Conservation (phyloP, 2,797 vertebrate genomes). For the Leucoraja ocellata region DNA sequence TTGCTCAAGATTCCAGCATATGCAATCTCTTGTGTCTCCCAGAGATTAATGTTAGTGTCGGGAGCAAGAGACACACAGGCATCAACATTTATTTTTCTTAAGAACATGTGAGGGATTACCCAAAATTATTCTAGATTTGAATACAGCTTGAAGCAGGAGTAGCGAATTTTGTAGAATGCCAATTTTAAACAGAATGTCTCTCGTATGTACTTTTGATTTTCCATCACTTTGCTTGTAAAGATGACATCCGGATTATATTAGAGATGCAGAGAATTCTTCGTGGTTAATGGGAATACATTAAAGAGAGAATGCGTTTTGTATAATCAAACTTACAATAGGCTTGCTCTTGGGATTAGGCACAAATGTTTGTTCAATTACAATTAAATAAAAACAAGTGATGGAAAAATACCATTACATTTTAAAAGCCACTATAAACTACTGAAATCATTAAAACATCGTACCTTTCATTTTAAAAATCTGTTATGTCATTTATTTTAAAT, state of each 20-base stretch:
- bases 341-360: not conserved
- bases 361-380: slow-evolving; percentile 18
- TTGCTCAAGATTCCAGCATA: too few relatives aligned
- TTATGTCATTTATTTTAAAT: not conserved
- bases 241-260: not conserved
- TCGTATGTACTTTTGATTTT: not conserved
- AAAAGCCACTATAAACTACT: not conserved
- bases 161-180: not conserved
- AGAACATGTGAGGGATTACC: not conserved
- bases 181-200: not conserved
- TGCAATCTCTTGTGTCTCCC: too few relatives aligned
- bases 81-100: not conserved
- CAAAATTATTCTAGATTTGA: not conserved
- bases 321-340: slow-evolving; percentile 3
- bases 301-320: not conserved
- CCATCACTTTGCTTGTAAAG: not conserved
- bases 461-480: not conserved
- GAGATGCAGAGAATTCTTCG: not conserved
- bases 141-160: not conserved
- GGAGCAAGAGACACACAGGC: not conserved
- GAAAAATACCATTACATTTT: slow-evolving; percentile 7
- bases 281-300: not conserved
- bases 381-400: not conserved
- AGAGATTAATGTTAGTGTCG: not conserved
- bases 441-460: not conserved